phyloP scores from a whole-genome alignment of 1,140 invertebrate genomes.

The Callitettix versicolor region DNA sequence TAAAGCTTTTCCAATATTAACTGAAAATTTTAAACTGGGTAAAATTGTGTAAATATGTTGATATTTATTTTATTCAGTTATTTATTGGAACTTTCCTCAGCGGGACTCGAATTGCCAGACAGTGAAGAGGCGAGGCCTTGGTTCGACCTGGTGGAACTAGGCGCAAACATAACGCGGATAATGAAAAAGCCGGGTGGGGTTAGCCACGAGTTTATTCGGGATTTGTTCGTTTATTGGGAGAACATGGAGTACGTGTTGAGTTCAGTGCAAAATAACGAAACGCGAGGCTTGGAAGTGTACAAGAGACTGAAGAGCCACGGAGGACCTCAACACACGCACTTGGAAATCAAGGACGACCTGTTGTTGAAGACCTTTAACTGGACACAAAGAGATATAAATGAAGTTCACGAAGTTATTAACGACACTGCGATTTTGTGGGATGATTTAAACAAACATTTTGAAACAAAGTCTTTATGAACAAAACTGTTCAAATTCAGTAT shows the following conservation, averaged over 20 bases:
- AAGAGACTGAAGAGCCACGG: background rate
- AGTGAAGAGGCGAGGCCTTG: background rate
- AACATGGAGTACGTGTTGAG: background rate
- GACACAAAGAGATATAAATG: constrained; percentile 2
- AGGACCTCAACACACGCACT: background rate
- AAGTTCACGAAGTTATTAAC: background rate
- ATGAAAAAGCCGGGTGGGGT: background rate
- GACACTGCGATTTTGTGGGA: background rate
- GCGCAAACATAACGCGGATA: background rate
- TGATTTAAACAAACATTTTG: background rate
- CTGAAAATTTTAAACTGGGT: too few relatives aligned
- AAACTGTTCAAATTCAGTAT: too few relatives aligned
- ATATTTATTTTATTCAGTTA: too few relatives aligned
- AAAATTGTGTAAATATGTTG: too few relatives aligned
- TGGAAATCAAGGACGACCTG: background rate
- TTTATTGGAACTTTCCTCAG: too few relatives aligned
- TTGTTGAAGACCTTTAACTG: background rate
- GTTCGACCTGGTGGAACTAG: background rate
- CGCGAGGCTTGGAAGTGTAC: background rate
- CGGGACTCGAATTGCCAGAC: too few relatives aligned
- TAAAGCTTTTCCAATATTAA: too few relatives aligned
- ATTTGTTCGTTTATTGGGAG: constrained; percentile 1
- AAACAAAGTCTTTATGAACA: too few relatives aligned
- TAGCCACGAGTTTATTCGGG: background rate
- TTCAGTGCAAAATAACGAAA: background rate